Base-by-base conservation (phyloP, 1,140 invertebrate species). In the Asobara japonica region DNA sequence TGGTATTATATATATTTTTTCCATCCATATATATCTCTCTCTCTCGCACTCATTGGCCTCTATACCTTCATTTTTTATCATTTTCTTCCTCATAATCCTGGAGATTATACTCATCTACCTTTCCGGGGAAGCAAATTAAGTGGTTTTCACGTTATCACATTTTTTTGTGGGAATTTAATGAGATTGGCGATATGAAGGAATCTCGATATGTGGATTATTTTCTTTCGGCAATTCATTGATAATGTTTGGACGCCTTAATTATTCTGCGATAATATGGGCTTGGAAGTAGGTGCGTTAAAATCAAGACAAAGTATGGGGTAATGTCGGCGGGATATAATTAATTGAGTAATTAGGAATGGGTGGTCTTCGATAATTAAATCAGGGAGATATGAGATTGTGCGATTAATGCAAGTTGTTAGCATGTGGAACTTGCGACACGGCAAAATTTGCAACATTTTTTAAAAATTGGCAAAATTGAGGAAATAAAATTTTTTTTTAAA, bases 71-170 rank as follows among this genome's bases (percentile, higher is more conserved):
- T 25, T 25, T 56, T 56, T 56, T 56, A 22, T 56, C 51, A 56
- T 56, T 56, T 20, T 56, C 10, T 25, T 10, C 13, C 13, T 56
- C 51, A 22, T 56, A 25, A 25, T 56, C 25, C 25, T 56, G 11
- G 3, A 25, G 22, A 10, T 8, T 51, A 51, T 51, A 25, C 22
- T 56, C 2, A n/a, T n/a, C 4, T 56, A 25, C 22, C 51, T 56
- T 56, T 56, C 22, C 18, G 51, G 22, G 51, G 51, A 56, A 56
- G n/a, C 51, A 56, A 56, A 56, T 56, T 56, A 56, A 56, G 51
- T 56, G 51, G 51, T 56, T 25, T 45, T 25, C 51, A 27, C 13
- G 20, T 56, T 56, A 56, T 56, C 20, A 56, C 22, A 25, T 56
- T 27, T 56, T 36, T 36, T 56, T 56, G 20, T 27, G 41, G 41